phyloP scores from a whole-genome alignment of 2,113 vertebrate species.

The Clinocottus analis region DNA sequence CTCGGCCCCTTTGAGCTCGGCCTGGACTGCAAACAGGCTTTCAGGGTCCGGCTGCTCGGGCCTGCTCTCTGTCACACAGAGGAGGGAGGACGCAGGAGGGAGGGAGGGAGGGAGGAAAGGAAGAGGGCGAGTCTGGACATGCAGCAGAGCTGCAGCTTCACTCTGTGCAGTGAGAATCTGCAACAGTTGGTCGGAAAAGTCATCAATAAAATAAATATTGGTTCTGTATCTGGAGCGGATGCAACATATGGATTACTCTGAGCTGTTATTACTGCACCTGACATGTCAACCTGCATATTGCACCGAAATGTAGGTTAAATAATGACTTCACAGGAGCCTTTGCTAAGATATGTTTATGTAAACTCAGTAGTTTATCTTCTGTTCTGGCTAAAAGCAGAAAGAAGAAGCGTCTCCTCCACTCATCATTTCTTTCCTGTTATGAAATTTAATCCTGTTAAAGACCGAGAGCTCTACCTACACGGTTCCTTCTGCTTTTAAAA shows the following conservation, averaged over 20 bases:
- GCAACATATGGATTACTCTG: not conserved
- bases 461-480: not conserved
- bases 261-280: not conserved
- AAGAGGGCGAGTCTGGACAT: constrained; percentile 59
- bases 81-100: too few relatives aligned
- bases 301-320: not conserved
- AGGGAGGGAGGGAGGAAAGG: constrained; percentile 26
- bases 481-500: too few relatives aligned
- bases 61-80: constrained; percentile 2
- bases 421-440: not conserved
- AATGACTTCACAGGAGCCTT: too few relatives aligned
- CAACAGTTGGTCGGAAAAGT: not conserved
- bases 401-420: too few relatives aligned
- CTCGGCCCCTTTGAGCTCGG: constrained; percentile 6
- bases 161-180: constrained; percentile 10
- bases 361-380: not conserved
- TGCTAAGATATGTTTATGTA: too few relatives aligned
- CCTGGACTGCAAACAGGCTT: constrained; percentile 36
- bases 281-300: not conserved
- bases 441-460: not conserved
- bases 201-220: not conserved
- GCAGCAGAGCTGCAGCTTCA: constrained; percentile 21
- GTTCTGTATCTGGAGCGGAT: not conserved
- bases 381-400: not conserved
- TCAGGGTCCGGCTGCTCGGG: not conserved